A percentile compares a stretch with the other conserved stretches of the same genome.
Evolutionary conservation across 2,797 vertebrate genomes (phyloP).

Genomic region (Zenarchopterus dispar): DNA sequence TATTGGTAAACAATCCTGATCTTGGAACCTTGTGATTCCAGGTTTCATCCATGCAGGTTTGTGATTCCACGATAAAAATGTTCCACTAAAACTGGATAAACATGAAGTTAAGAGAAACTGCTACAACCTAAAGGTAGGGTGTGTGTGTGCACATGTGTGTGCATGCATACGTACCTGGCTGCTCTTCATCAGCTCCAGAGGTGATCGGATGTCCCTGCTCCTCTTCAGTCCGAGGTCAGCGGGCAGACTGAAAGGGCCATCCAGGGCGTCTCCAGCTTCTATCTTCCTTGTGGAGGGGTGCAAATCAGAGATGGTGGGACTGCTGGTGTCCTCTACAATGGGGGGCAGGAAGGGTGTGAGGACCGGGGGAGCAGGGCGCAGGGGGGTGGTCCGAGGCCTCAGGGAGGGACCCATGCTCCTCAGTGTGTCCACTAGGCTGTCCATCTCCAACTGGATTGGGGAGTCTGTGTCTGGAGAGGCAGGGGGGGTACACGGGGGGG

Average conservation of each 20-base stretch:
- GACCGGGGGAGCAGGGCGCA: slow-evolving; percentile 55
- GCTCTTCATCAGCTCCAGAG: slow-evolving; percentile 81
- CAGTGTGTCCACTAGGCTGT: slow-evolving; percentile 88
- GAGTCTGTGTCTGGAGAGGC: slow-evolving; percentile 73
- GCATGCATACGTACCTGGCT: too few species aligned
- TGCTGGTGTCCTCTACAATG: slow-evolving; percentile 86
- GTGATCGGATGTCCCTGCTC: slow-evolving; percentile 70
- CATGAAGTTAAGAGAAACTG: too few species aligned
- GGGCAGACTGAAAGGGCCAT: slow-evolving; percentile 56
- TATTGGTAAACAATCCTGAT: too few species aligned
- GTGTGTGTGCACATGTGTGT: too few species aligned
- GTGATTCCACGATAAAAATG: too few species aligned
- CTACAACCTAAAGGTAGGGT: neutral
- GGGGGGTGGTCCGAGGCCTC: slow-evolving; percentile 66
- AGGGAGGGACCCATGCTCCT: slow-evolving; percentile 89
- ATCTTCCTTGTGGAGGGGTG: neutral
- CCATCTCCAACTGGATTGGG: slow-evolving; percentile 83
- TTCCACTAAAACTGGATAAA: too few species aligned
- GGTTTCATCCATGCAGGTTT: too few species aligned
- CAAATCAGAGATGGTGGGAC: slow-evolving; percentile 8
- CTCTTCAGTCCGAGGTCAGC: slow-evolving; percentile 73
- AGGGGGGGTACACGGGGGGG: slow-evolving; percentile 50
- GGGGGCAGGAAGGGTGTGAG: slow-evolving; percentile 82
- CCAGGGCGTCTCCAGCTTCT: neutral
- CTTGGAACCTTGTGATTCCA: too few species aligned